Base-by-base conservation (phyloP, 1,140 invertebrate species). In the Drosophila oshimai region DNA sequence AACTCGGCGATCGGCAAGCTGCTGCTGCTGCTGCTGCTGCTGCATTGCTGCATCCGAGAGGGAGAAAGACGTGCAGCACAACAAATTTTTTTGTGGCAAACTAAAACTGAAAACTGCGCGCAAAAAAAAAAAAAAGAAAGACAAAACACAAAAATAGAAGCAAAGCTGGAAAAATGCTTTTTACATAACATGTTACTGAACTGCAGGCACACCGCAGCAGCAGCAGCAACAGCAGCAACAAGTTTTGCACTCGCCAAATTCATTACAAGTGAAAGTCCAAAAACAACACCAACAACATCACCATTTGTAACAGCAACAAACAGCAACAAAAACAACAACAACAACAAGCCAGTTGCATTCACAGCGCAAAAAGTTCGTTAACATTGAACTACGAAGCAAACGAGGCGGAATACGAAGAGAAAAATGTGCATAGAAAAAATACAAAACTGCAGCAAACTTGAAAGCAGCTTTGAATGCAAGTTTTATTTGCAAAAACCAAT, bases 101-200 rank as follows among this genome's bases (percentile, higher is more conserved):
- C 44, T 72, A 50, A 20, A 74, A 47, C 50, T 61, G 36, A 54
- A 78, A 81, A 41, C 61, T 73, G 51, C 49, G 9, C 6, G 18
- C 31, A 12, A 36, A 73, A 54, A 17, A 72, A 57, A 69, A 62
- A 69, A 72, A 24, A 34, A 26, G 6, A 55, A 53, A 47, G 36
- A 31, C 33, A 54, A 37, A 50, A 67, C 77, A 53, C 55, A 57
- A 54, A 73, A 74, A 45, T 41, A 61, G 47, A 69, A 60, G 54
- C 72, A 86, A 73, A 74, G 78, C 74, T 78, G 83, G 69, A 70
- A 90, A 89, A 90, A 90, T 80, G 73, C 74, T 90, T 90, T 89
- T 90, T 90, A 90, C 88, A 90, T 90, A 90, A 90, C 88, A 90
- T 90, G 88, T 90, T 90, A 89, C 89, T 90, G 88, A 90, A 90